Base-by-base conservation (phyloP, 1,140 invertebrate genomes). In the Drosophila yakuba region DNA sequence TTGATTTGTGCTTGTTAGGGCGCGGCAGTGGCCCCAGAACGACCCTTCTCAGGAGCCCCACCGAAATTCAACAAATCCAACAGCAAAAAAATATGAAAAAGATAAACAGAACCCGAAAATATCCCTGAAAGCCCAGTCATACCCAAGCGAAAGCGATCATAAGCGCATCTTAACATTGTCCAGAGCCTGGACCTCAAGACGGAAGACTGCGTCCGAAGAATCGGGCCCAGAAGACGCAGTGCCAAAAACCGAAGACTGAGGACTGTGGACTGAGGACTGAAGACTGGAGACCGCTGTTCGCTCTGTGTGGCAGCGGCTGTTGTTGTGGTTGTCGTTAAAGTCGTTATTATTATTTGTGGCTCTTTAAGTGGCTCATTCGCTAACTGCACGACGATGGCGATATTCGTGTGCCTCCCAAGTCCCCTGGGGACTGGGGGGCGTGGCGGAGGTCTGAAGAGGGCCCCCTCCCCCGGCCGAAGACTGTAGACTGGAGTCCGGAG, bases 281-380 rank as follows among this genome's bases (percentile, higher is more conserved):
- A 17, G 11, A 32, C 52, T n/a, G 50, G 11, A 58, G 50, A 39
- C 41, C 39, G 47, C 10, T 35, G 54, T 44, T 28, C 14, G 57
- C 44, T 47, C 39, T 61, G 74, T 66, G 82, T 66, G 81, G 74
- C 74, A 52, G 57, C 44, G 63, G 75, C 68, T 85, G 78, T 69
- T 85, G 82, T 81, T 86, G 80, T 79, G 60, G 79, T 86, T 86
- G 84, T 88, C 84, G 84, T 88, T 88, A 89, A 89, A 88, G 84
- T 88, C 80, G 84, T 88, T 88, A 89, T 89, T 88, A 88, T 88
- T 88, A 88, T 88, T 88, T 88, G 84, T 88, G 84, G 84, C 84
- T 89, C 84, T 88, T 88, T 88, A 88, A 88, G 84, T 88, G 84
- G 84, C 84, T 84, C 84, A 88, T 89, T 88, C 84, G 84, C 84